Base-by-base conservation (phyloP, 2,113 vertebrate species). In the Cathartes aura region DNA sequence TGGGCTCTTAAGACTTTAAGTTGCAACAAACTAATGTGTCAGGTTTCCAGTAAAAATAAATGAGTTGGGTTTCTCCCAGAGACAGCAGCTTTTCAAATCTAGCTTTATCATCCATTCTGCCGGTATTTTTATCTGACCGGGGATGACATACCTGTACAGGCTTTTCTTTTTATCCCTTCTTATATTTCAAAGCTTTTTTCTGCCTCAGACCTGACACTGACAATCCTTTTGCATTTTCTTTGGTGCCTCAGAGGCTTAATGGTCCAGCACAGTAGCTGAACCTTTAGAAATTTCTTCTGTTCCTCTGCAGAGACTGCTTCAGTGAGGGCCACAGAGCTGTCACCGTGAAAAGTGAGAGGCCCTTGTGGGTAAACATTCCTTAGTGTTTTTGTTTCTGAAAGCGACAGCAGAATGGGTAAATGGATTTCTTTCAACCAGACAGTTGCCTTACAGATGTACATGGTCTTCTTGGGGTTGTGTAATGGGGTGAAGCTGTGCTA, bases 141-240 rank as follows among this genome's bases (percentile, higher is more conserved):
- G 62, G 62, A 82, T 80, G 87, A 94, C 68, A 89, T 62, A 94
- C 81, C 84, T 92, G 81, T 78, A 71, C 47, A 97, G 84, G 56
- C 60, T 96, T 96, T 91, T 87, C 78, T 96, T 97, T 97, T 95
- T 93, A 97, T 97, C 71, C 9, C 40, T 72, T 88, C 87, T 89
- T 90, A 32, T 88, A 96, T 97, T 97, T 98, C 92, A 97, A 94
- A 96, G 84, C 30, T 60, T 67, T 94, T 97, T 98, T 96, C 90
- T 96, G 50, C 86, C 76, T 98, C 84, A 90, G 53, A 90, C 73
- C 59, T 89, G 93, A 94, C 95, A 91, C 64, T 83, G 88, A 64
- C 85, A 95, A 95, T 97, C 74, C 80, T 95, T 97, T 98, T 94
- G 76, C 97, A 52, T 75, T 98, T 96, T 95, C 50, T 73, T 95